phyloP scores from a whole-genome alignment of 2,113 vertebrate genomes.

The Corvus cornix region DNA sequence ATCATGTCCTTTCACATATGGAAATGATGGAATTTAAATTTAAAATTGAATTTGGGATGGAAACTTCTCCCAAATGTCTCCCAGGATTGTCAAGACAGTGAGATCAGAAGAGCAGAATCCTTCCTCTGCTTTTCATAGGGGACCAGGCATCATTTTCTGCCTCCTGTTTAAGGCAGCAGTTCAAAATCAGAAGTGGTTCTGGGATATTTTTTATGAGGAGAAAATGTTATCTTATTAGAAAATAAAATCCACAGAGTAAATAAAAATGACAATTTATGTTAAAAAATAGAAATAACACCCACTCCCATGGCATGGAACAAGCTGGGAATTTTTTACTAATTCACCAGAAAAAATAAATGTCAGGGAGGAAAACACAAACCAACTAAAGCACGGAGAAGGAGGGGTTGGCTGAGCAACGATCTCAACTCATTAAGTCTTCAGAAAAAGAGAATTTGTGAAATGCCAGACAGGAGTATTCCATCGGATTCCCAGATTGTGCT shows the following conservation, averaged over 20 bases:
- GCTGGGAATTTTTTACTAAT: not conserved
- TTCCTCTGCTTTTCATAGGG: not conserved
- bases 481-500: not conserved
- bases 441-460: not conserved
- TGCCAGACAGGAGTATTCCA: not conserved
- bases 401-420: not conserved
- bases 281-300: not conserved
- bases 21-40: conserved; percentile 7
- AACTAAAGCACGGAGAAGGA: not conserved
- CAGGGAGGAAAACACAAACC: not conserved
- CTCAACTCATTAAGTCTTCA: not conserved
- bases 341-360: not conserved
- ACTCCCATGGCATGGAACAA: not conserved
- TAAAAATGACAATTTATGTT: not conserved
- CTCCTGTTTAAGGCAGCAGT: not conserved
- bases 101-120: not conserved
- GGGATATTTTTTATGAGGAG: not conserved
- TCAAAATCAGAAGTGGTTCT: not conserved
- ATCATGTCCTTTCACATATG: not conserved
- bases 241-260: not conserved
- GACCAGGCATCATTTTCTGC: not conserved
- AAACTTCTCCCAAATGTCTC: not conserved
- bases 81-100: not conserved
- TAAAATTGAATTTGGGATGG: not conserved
- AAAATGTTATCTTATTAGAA: not conserved